A percentile compares a stretch with the other conserved stretches of the same genome.
These are phyloP conservation scores for Lepus timidus DNA, from an alignment of 2,113 vertebrate genomes.

Conservation along the genomic window DNA sequence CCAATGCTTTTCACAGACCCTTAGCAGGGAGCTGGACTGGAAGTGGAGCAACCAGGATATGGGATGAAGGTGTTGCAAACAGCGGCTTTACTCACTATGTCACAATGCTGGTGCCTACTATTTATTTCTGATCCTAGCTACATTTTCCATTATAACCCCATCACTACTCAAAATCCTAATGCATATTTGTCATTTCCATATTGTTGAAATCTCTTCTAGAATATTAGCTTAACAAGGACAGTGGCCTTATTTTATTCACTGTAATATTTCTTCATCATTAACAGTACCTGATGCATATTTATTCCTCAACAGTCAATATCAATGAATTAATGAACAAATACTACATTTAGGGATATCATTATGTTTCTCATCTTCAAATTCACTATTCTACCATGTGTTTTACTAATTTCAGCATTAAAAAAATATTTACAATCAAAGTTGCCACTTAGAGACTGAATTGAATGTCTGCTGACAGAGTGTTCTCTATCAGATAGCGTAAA, in stretches of 20 bases:
- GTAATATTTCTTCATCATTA: neutral
- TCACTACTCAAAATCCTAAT: neutral
- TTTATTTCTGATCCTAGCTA: neutral
- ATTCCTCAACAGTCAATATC: neutral
- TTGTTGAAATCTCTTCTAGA: neutral
- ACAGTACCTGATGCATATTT: neutral
- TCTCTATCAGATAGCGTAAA: neutral
- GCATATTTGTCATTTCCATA: neutral
- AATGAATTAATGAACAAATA: neutral
- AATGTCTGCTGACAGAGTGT: neutral
- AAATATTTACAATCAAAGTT: slow-evolving; percentile 13
- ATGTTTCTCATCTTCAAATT: neutral
- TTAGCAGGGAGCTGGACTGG: too few relatives aligned
- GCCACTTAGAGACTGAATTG: slow-evolving; percentile 13
- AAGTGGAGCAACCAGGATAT: too few relatives aligned
- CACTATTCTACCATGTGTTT: neutral
- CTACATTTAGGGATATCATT: neutral
- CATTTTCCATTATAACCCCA: neutral
- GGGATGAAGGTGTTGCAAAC: too few relatives aligned
- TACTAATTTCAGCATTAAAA: neutral
- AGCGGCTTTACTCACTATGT: too few relatives aligned
- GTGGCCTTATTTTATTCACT: neutral
- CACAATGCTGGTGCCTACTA: too few relatives aligned
- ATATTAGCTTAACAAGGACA: neutral
- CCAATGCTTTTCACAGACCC: too few relatives aligned